These are phyloP conservation scores for Gryllus bimaculatus DNA, from an alignment of 1,140 invertebrate genomes.

Conservation along the genomic window DNA sequence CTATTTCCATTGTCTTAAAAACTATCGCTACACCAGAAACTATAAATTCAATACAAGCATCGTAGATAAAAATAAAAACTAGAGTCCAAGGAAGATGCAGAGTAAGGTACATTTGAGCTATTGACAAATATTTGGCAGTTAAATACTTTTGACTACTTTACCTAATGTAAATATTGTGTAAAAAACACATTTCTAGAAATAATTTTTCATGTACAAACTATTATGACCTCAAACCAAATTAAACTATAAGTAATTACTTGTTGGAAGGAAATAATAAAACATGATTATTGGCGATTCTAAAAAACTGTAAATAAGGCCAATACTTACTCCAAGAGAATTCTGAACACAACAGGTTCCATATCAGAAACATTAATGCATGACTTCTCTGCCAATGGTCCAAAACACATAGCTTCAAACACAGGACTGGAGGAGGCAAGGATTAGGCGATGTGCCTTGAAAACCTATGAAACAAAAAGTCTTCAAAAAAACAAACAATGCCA, in stretches of 20 bases:
- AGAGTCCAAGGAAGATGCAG: no score
- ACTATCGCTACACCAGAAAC: no score
- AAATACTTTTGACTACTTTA: background rate
- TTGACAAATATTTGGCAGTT: no score
- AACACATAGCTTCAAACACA: slow-evolving; percentile 68
- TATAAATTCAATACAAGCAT: no score
- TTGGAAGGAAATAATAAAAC: background rate
- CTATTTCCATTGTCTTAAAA: no score
- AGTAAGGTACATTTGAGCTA: no score
- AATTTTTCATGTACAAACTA: background rate
- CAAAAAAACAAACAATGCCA: background rate
- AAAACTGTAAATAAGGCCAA: background rate
- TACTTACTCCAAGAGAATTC: slow-evolving; percentile 27
- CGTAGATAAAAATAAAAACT: no score
- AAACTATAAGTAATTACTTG: background rate
- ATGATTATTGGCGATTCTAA: background rate
- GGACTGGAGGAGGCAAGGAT: slow-evolving; percentile 58
- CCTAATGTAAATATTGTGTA: background rate
- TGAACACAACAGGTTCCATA: slow-evolving; percentile 26
- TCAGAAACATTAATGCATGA: slow-evolving; percentile 25
- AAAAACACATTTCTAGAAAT: background rate
- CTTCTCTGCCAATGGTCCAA: slow-evolving; percentile 44
- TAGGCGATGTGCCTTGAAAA: slow-evolving; percentile 51
- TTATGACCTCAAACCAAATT: background rate
- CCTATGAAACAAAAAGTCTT: slow-evolving; percentile 9